phyloP scores from a whole-genome alignment of 2,113 vertebrate species.

The Pluvianellus socialis region DNA sequence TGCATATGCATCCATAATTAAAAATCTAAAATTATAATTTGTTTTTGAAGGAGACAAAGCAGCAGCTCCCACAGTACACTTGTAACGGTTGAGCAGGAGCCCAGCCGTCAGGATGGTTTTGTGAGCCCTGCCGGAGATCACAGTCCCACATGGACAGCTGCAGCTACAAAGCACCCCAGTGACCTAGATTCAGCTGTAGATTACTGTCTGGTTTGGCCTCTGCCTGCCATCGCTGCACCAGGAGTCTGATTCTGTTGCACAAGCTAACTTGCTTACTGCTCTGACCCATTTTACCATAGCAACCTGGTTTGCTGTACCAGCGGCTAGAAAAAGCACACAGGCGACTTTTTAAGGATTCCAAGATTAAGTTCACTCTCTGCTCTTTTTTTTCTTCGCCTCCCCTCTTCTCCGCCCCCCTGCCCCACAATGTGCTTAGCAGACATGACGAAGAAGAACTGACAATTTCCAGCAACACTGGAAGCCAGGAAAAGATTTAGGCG shows the following conservation, averaged over 20 bases:
- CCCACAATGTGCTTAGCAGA: constrained; percentile 35
- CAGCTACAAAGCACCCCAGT: constrained; percentile 81
- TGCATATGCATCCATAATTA: constrained; percentile 41
- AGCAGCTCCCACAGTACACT: background rate
- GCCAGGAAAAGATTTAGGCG: constrained; percentile 23
- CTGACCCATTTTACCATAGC: constrained; percentile 90
- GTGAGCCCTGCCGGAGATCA: constrained; percentile 55
- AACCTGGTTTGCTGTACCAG: constrained; percentile 70
- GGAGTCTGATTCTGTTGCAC: constrained; percentile 74
- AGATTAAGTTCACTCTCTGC: constrained; percentile 65
- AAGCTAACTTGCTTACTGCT: constrained; percentile 77
- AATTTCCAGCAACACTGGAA: constrained; percentile 31
- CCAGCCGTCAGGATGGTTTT: constrained; percentile 48
- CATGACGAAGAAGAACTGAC: constrained; percentile 9
- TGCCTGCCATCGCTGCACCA: constrained; percentile 51
- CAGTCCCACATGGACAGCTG: constrained; percentile 72
- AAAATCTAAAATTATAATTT: constrained; percentile 61
- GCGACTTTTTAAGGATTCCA: constrained; percentile 69
- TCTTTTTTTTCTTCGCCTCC: background rate
- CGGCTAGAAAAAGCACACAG: constrained; percentile 41
- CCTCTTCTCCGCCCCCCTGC: too few species aligned
- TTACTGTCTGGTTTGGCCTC: constrained; percentile 74
- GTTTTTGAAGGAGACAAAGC: constrained; percentile 54
- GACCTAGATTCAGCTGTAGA: constrained; percentile 90
- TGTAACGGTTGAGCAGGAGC: constrained; percentile 5